Evolutionary conservation across 1,140 invertebrate genomes (phyloP), one percentile per base, ranked within the genome.

Genomic region (Calycopis cecrops): DNA sequence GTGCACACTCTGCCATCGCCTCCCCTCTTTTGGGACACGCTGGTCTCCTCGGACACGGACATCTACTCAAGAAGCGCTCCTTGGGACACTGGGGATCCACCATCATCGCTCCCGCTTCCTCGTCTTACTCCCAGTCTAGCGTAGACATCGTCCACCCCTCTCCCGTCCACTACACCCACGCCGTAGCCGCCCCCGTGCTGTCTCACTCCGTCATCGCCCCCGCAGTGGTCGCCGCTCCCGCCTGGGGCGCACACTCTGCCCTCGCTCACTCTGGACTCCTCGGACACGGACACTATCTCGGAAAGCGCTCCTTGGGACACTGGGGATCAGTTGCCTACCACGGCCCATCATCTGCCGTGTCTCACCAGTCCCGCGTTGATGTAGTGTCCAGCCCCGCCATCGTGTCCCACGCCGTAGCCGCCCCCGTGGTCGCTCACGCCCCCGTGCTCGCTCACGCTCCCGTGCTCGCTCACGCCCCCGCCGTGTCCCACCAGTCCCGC

Each of bases 81-180:
- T 12, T 49, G 28, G 48, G 48, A 38, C 37, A 12, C 4, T 38
- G 1, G 9, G 37, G 37, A 38, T 0, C 37, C 37, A 4, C 11
- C 37, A 1, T 12, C 37, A 38, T 38, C 37, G 11, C 11, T 38
- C 60, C 70, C 28, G 63, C 67, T 44, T 66, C 71, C 37, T 49
- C 68, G 62, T 42, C 62, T 33, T 60, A 67, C 60, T 56, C 72
- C 42, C 47, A 48, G 40, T 8, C 54, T 60, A 9, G 56, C 60
- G 2, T 76, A 69, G 56, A 67, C 53, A 35, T 64, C n/a, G 47
- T 59, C 17, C 54, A 52, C 9, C 18, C 70, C 11, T 59, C 66
- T 14, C 62, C 69, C 17, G 14, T 69, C 40, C 14, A 28, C 21
- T 28, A n/a, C n/a, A n/a, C 67, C 17, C 38, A 65, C 0, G 59